Base-by-base conservation (phyloP, 1,140 invertebrate genomes). In the Vanessa atalanta region DNA sequence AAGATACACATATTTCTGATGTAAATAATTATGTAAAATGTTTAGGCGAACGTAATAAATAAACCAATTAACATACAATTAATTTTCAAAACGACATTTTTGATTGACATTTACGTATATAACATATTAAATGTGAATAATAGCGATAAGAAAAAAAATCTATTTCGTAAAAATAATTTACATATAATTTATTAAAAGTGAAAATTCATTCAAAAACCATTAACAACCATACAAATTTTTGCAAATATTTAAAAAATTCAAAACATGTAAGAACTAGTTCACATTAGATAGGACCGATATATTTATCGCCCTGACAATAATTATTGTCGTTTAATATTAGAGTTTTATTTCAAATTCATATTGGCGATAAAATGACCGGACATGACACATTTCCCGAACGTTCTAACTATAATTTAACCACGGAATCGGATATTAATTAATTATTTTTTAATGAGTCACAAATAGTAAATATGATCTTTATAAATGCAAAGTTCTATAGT, bases 191-290 rank as follows among this genome's bases (percentile, higher is more conserved):
- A 16, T 57, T 57, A 23, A 9, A 11, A 23, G 16, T 23, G 13
- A 48, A 73, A 73, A 68, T 63, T 69, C 51, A 67, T 51, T 51
- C 57, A 20, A 74, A 68, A 74, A 69, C 64, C 60, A 69, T 43
- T 71, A 71, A 71, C 70, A 71, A 71, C 63, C 70, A 71, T 71
- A 50, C 60, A 74, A 68, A 55, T 68, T 37, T 61, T 43, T 15
- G 57, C n/a, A 61, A 61, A 43, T 43, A 8, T 61, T 61, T 57
- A 57, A 57, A 31, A 31, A 61, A 61, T 31, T 60, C 20, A 14
- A 57, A 37, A 37, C 26, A 37, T 37, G 23, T 61, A 61, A 61
- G n/a, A 14, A n/a, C 14, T n/a, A 6, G 13, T 51, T 51, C 5
- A 15, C 37, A 43, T 43, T 43, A 43, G 7, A 9, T 9, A 9